These are phyloP conservation scores for Vollenhovia emeryi DNA, from an alignment of 1,140 invertebrate species.

Conservation along the genomic window DNA sequence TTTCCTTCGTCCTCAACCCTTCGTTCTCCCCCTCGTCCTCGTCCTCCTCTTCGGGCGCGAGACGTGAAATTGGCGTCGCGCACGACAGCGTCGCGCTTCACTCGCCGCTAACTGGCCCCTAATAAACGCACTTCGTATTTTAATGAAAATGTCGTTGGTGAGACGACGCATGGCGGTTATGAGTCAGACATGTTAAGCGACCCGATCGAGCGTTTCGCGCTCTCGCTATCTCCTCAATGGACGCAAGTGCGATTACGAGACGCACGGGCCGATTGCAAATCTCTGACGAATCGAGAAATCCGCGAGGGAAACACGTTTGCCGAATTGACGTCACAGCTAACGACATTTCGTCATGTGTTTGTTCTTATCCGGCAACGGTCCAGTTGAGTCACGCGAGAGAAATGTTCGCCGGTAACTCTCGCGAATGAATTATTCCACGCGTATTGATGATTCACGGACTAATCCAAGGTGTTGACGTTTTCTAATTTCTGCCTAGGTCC, in stretches of 20 bases:
- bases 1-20: not conserved
- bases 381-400: slow-evolving; percentile 57
- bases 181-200: slow-evolving; percentile 41
- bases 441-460: slow-evolving; percentile 52
- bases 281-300: slow-evolving; percentile 31
- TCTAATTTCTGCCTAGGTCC: not conserved
- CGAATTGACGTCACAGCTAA: slow-evolving; percentile 22
- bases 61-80: slow-evolving; percentile 17
- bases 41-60: not conserved
- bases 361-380: not conserved
- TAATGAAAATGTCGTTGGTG: slow-evolving; percentile 47
- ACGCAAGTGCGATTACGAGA: not conserved
- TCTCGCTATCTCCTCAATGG: slow-evolving; percentile 25
- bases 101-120: slow-evolving; percentile 23
- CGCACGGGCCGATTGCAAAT: not conserved
- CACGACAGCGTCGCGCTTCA: slow-evolving; percentile 12
- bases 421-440: slow-evolving; percentile 34
- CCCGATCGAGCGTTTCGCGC: not conserved
- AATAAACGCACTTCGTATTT: slow-evolving; percentile 53
- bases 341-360: slow-evolving; percentile 22
- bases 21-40: not conserved
- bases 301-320: not conserved
- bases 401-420: slow-evolving; percentile 20
- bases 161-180: slow-evolving; percentile 34
- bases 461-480: slow-evolving; percentile 1